Evolutionary conservation across 2,797 vertebrate genomes (phyloP), one percentile per base, ranked within the genome.

Genomic region (Pteropus rufus): DNA sequence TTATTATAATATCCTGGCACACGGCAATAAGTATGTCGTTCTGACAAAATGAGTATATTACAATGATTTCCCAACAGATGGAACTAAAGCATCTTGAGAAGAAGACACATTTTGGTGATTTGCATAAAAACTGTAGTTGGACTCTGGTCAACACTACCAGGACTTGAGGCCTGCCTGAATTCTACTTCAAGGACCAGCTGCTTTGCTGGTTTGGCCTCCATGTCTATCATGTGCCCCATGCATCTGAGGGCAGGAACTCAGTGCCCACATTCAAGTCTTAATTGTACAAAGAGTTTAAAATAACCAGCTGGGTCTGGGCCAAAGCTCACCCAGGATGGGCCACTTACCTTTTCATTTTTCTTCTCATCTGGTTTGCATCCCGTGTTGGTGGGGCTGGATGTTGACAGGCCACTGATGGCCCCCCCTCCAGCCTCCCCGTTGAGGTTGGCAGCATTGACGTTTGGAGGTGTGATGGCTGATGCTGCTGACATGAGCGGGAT

Each of bases 271-370:
- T 7, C 8, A 39, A 29, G 26, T 34, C 44, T 86, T 24, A 41
- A 0, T 44, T 18, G 44, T 69, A 36, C 36, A 54, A 34, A 62
- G 7, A 54, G 11, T 34, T 34, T 24, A 60, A 4, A 10, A 21
- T 34, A 26, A 75, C 12, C 16, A 46, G 39, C 19, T 2, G 81
- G 60, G 16, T 5, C 16, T 46, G 9, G 41, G 67, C 10, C 69
- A 46, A 76, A 21, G 16, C 44, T 83, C 1, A 0, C 23, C 70
- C 52, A 39, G 70, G 8, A 52, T 0, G 16, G 26, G n/a, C 4
- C 31, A 54, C 98, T 98, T 98, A 99, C 99, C 99, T 99, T 99
- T 96, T 99, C 99, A 0, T 97, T 98, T 98, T 99, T 99, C 97
- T 98, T 99, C 70, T 99, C 99, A 8, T 99, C 99, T 1, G 97